Base-by-base conservation (phyloP, 1,140 invertebrate species). In the Penaeus indicus region DNA sequence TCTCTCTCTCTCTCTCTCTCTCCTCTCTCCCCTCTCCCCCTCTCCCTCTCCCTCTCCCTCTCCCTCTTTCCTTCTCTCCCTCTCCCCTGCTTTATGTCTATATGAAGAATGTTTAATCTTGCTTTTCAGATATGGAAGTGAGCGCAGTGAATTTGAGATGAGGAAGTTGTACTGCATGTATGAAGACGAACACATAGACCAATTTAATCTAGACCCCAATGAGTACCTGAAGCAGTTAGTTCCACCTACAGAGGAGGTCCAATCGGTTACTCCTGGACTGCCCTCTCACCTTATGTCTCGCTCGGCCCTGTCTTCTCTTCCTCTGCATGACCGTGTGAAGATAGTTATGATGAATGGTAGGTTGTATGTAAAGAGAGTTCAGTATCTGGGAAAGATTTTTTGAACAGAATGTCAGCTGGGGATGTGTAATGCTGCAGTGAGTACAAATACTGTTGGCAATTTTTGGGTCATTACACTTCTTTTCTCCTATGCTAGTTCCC, bases 301-400 rank as follows among this genome's bases (percentile, higher is more conserved):
- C 92, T 88, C 93, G n/a, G 93, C 93, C 81, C 91, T 92, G 85
- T 90, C 93, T 81, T 93, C 94, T 92, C 92, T 97, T 91, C 94
- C 95, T 86, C 90, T 93, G 4, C 27, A 87, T 32, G 86, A 90
- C 27, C 80, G 80, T 69, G 67, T 88, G 60, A 89, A 79, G 27
- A 86, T 77, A 25, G 79, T 89, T 27, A 94, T 97, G 90, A 95
- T 95, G 90, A 95, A 96, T 93, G 96, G 96, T 96, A 93, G 93
- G 92, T 91, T 82, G 25, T 22, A n/a, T 22, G 21, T 16, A 8
- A 72, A 13, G 18, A 64, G 13, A 42, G 16, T 16, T 64, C 3
- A 27, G 1, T 25, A 67, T 16, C 10, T 67, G 18, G 60, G 5
- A n/a, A n/a, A 27, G 19, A 27, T 3, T 5, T 63, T 60, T 47